A percentile compares a stretch with the other conserved stretches of the same genome.
Conservation (phyloP, 2,888 invertebrate genomes). For the Amphimallon solstitiale region DNA sequence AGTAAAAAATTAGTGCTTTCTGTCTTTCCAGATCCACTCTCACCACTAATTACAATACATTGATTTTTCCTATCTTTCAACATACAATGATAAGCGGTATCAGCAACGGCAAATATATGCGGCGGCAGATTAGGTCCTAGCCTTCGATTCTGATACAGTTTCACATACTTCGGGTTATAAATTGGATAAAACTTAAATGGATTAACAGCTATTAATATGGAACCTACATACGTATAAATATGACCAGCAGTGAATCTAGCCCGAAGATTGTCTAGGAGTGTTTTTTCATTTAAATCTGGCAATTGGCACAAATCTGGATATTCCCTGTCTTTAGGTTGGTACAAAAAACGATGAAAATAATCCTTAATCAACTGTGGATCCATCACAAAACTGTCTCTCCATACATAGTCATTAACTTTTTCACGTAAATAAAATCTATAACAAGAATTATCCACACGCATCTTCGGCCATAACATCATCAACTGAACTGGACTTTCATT, state of each 20-base stretch:
- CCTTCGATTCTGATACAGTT: conserved; percentile 92
- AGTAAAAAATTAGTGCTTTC: conserved; percentile 95
- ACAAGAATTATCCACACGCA: conserved; percentile 66
- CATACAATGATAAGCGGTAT: conserved; percentile 95
- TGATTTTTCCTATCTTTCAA: conserved; percentile 88
- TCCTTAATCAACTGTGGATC: conserved; percentile 93
- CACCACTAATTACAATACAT: conserved; percentile 95
- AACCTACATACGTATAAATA: conserved; percentile 96
- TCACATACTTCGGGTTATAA: conserved; percentile 97
- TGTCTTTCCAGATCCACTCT: conserved; percentile 96
- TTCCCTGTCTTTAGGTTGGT: conserved; percentile 92
- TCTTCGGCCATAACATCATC: conserved; percentile 85
- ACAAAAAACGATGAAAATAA: conserved; percentile 89
- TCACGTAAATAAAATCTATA: conserved; percentile 87
- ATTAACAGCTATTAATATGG: conserved; percentile 94
- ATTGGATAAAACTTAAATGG: conserved; percentile 96
- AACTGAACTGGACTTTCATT: conserved; percentile 84
- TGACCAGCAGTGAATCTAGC: conserved; percentile 90
- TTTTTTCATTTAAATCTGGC: conserved; percentile 94
- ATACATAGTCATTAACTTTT: conserved; percentile 84
- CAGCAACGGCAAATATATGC: conserved; percentile 96
- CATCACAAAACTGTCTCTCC: conserved; percentile 89
- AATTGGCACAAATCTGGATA: conserved; percentile 96
- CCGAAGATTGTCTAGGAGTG: conserved; percentile 88
- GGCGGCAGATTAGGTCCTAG: conserved; percentile 93